Evolutionary conservation across 2,888 invertebrate species (phyloP).

Genomic region (Plebejus melissa): DNA sequence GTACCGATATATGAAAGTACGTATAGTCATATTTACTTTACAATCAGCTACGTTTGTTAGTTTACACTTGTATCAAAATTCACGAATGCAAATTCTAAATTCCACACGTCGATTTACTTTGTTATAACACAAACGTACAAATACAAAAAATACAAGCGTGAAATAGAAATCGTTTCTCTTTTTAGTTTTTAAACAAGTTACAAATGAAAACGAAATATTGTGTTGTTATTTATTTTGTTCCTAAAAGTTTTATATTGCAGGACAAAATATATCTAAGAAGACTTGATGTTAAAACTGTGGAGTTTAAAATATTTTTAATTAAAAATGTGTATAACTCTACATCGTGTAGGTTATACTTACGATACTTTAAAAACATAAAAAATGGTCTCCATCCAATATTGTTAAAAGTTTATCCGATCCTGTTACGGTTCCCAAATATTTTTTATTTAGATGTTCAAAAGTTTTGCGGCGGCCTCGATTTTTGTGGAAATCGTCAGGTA

Average conservation of each 20-base stretch:
- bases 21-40: neutral
- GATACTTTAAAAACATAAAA: neutral
- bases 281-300: neutral
- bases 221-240: neutral
- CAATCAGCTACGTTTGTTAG: neutral
- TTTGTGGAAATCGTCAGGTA: constrained; percentile 14
- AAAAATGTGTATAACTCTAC: neutral
- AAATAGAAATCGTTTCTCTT: neutral
- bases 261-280: no score
- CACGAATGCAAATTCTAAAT: neutral
- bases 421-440: neutral
- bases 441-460: constrained; percentile 3
- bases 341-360: neutral
- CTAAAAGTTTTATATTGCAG: neutral
- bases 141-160: neutral
- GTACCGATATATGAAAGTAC: no score
- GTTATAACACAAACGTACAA: neutral
- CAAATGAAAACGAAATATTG: neutral
- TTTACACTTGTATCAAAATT: neutral
- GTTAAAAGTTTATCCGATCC: neutral
- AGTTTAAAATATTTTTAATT: neutral
- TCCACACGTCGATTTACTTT: neutral
- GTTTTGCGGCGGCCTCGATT: neutral
- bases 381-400: neutral
- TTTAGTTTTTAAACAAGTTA: neutral